Evolutionary conservation across 23 tunicate species (phyloP).

Genomic region (Aplidium turbinatum): DNA sequence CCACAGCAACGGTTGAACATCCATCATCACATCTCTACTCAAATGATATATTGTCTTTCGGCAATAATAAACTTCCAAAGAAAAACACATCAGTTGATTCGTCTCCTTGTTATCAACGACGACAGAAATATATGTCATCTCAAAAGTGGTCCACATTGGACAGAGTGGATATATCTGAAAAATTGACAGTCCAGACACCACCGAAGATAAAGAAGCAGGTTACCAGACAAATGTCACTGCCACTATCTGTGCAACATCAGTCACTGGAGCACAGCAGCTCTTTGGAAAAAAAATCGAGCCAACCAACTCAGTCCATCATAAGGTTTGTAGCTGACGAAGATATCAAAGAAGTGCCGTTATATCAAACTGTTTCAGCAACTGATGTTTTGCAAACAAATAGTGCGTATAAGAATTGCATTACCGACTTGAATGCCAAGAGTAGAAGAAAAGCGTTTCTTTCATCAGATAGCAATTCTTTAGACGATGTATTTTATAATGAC

Average conservation of each 20-base stretch:
- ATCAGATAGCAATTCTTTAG: background rate
- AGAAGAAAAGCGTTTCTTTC: background rate
- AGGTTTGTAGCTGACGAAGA: slow-evolving; percentile 1
- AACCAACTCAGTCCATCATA: background rate
- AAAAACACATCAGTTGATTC: background rate
- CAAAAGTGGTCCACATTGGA: slow-evolving; percentile 28
- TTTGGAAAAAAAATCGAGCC: background rate
- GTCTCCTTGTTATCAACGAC: slow-evolving; percentile 9
- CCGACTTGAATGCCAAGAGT: background rate
- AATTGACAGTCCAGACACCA: background rate
- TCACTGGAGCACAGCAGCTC: background rate
- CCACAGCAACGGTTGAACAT: slow-evolving; percentile 19
- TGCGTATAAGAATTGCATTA: background rate
- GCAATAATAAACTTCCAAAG: background rate
- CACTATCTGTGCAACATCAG: background rate
- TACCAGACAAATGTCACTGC: slow-evolving; percentile 28
- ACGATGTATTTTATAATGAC: slow-evolving; percentile 23
- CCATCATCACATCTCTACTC: background rate
- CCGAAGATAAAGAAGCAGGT: background rate
- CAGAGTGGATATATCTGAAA: background rate
- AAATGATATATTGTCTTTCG: background rate
- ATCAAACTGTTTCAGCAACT: too few relatives aligned
- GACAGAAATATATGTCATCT: background rate
- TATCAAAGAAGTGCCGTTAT: too few relatives aligned
- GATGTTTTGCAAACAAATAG: background rate